Conservation (phyloP, 2,888 invertebrate genomes). For the Sarcophaga subvicina region DNA sequence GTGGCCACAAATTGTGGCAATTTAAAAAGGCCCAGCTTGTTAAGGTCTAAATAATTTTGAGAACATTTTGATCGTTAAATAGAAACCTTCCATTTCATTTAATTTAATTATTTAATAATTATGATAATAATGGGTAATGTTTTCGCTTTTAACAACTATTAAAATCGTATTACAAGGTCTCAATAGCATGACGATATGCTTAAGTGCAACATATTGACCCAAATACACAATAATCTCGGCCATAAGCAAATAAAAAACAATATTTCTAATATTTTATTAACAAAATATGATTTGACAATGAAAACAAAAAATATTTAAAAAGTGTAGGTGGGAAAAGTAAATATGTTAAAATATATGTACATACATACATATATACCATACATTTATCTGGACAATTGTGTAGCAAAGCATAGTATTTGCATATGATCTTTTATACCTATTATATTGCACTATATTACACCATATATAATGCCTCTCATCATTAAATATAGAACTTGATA, state of each 20-base stretch:
- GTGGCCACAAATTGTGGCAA: conserved; percentile 54
- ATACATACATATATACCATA: too few relatives aligned
- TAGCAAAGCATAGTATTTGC: too few relatives aligned
- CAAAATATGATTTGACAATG: too few relatives aligned
- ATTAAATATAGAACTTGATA: too few relatives aligned
- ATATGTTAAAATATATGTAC: too few relatives aligned
- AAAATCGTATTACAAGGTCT: conserved; percentile 51
- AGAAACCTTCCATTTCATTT: conserved; percentile 42
- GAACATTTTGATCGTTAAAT: conserved; percentile 49
- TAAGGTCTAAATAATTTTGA: conserved; percentile 68
- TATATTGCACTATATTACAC: too few relatives aligned
- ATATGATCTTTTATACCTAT: too few relatives aligned
- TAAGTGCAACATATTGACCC: conserved; percentile 59
- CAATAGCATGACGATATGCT: conserved; percentile 44
- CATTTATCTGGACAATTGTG: too few relatives aligned
- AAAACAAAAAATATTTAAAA: too few relatives aligned
- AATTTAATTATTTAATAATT: conserved; percentile 55
- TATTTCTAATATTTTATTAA: too few relatives aligned
- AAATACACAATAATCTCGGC: conserved; percentile 44
- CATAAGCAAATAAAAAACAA: background rate
- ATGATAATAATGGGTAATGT: conserved; percentile 43
- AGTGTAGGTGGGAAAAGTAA: too few relatives aligned
- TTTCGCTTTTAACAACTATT: conserved; percentile 32
- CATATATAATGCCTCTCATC: too few relatives aligned
- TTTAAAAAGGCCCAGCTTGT: conserved; percentile 53